Conservation (phyloP, 2,113 vertebrate species). For the Eurystomus gularis region DNA sequence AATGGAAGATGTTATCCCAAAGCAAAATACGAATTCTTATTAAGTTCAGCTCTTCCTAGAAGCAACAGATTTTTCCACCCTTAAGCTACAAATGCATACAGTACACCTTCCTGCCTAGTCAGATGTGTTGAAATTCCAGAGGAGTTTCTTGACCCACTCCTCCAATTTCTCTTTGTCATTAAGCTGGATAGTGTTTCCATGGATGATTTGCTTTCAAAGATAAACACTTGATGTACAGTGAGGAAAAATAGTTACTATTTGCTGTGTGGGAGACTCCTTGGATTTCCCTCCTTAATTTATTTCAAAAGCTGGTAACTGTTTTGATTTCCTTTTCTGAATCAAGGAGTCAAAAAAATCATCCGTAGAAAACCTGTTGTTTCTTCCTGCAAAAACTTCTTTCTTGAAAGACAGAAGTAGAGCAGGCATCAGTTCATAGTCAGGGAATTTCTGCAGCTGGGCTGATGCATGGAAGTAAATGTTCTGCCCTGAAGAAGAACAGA, state of each 20-base stretch:
- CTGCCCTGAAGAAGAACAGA: not conserved
- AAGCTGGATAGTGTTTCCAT: not conserved
- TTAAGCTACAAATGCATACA: not conserved
- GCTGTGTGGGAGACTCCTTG: not conserved
- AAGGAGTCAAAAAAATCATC: not conserved
- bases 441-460: not conserved
- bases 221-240: not conserved
- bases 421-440: not conserved
- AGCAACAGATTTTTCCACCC: not conserved
- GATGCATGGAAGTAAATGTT: not conserved
- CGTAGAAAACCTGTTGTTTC: not conserved
- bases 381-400: not conserved
- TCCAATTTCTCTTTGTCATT: not conserved
- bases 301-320: not conserved
- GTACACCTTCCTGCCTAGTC: not conserved
- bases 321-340: not conserved
- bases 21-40: conserved; percentile 70
- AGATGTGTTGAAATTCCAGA: not conserved
- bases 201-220: not conserved
- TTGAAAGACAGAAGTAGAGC: not conserved
- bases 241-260: not conserved
- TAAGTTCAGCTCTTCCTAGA: conserved; percentile 55
- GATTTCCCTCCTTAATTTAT: not conserved
- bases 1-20: conserved; percentile 76
- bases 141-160: not conserved